Evolutionary conservation across 2,888 invertebrate species (phyloP).

Genomic region (Junonia oenone): DNA sequence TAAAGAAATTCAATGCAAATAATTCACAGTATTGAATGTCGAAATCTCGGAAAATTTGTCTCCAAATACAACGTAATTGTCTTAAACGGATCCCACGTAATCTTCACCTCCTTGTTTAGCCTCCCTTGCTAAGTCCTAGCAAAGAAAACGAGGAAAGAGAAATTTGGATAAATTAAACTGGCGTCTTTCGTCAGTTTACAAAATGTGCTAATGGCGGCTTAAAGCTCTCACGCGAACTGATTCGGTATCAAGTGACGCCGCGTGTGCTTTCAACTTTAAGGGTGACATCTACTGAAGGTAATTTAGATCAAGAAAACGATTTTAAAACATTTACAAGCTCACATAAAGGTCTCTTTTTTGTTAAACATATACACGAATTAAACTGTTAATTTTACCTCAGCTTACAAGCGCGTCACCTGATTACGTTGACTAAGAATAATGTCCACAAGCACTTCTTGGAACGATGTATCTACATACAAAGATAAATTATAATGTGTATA

Average conservation of each 20-base stretch:
- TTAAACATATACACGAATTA: not conserved
- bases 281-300: slow-evolving; percentile 9
- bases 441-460: not conserved
- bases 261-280: not conserved
- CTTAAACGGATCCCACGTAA: slow-evolving; percentile 29
- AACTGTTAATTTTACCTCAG: not conserved
- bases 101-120: slow-evolving; percentile 37
- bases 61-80: slow-evolving; percentile 24
- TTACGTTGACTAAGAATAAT: not conserved
- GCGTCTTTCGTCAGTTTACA: slow-evolving; percentile 56
- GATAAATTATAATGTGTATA: slow-evolving; percentile 1
- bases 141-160: slow-evolving; percentile 70
- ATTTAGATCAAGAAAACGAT: not conserved
- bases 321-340: not conserved
- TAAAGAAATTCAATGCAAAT: no score
- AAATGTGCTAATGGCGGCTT: slow-evolving; percentile 56
- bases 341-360: not conserved
- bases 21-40: not conserved
- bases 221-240: slow-evolving; percentile 52
- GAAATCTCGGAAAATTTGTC: slow-evolving; percentile 32
- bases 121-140: slow-evolving; percentile 45
- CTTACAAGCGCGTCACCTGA: not conserved
- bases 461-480: slow-evolving; percentile 1
- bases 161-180: slow-evolving; percentile 70
- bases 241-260: slow-evolving; percentile 47